These are phyloP conservation scores for Cygnus atratus DNA, from an alignment of 2,113 vertebrate species.

Conservation along the genomic window DNA sequence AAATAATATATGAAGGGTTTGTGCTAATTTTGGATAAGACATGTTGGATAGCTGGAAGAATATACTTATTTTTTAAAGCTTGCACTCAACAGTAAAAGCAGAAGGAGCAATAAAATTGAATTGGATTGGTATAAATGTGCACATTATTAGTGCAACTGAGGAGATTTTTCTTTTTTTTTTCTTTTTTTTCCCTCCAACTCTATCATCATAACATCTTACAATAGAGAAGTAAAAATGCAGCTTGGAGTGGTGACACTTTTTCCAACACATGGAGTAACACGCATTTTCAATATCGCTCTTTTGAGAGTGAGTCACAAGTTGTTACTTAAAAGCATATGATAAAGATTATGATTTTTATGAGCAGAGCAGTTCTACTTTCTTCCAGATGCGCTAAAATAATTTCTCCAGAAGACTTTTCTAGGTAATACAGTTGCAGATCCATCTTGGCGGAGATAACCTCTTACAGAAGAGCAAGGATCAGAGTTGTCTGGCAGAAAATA, in stretches of 20 bases:
- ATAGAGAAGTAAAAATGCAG: background rate
- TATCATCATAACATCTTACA: background rate
- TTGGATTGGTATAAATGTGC: background rate
- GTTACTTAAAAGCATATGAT: background rate
- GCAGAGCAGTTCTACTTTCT: background rate
- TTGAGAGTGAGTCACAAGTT: background rate
- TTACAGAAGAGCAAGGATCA: background rate
- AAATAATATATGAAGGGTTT: background rate
- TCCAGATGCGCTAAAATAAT: background rate
- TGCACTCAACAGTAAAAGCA: background rate
- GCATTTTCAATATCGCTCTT: background rate
- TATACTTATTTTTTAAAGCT: background rate
- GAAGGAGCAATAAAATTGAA: background rate
- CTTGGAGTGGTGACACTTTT: background rate
- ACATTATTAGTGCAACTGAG: background rate
- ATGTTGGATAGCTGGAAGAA: background rate
- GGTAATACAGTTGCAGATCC: background rate
- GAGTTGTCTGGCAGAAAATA: background rate
- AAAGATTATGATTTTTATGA: background rate
- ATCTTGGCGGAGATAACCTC: background rate
- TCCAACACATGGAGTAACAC: background rate
- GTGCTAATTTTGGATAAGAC: background rate
- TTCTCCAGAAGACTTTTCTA: background rate
- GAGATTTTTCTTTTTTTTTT: background rate
- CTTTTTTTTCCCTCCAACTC: background rate